phyloP scores from a whole-genome alignment of 2,113 vertebrate species.

The Etia nguti region DNA sequence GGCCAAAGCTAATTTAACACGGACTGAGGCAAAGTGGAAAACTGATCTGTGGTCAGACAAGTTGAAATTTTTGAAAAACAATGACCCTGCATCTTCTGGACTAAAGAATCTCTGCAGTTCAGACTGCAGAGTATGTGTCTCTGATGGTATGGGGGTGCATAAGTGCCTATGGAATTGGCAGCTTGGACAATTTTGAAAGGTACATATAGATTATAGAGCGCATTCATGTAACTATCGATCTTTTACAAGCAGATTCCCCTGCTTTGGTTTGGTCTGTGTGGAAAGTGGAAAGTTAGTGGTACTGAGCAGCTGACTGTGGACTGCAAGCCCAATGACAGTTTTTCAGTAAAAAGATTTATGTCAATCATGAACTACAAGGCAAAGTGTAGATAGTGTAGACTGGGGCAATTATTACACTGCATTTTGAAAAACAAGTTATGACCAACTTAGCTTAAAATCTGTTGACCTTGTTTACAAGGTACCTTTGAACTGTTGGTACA shows the following conservation, averaged over 20 bases:
- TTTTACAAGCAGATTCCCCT: neutral
- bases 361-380: neutral
- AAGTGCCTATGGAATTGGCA: neutral
- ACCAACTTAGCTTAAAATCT: neutral
- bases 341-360: neutral
- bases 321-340: neutral
- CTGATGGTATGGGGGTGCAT: neutral
- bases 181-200: neutral
- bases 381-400: neutral
- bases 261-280: neutral
- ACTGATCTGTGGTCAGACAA: neutral
- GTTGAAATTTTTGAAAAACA: neutral
- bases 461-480: neutral
- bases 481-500: constrained; percentile 16
- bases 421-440: neutral
- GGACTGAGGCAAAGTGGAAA: neutral
- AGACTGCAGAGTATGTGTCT: too few relatives aligned
- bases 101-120: neutral
- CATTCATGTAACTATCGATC: neutral
- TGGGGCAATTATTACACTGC: neutral
- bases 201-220: neutral
- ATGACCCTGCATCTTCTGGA: neutral
- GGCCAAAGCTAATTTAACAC: neutral
- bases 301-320: neutral
- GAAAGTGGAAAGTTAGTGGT: neutral